Base-by-base conservation (phyloP, 2,888 invertebrate species). In the Agonopterix subpropinquella region DNA sequence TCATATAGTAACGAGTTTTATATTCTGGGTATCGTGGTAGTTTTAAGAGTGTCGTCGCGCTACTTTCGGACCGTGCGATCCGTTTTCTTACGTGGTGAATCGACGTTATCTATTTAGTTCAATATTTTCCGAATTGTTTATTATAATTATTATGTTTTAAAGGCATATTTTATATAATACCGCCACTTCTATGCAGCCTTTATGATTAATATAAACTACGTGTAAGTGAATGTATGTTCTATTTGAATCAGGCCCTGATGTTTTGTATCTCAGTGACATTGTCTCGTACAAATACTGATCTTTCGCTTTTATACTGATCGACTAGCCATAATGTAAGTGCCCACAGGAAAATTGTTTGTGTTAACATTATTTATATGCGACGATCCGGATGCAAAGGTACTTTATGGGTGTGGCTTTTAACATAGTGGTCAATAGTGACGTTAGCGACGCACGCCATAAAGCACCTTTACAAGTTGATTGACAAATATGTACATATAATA, bases 401-500 rank as follows among this genome's bases (percentile, higher is more conserved):
- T 28, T 28, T 28, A 41, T 41, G 11, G 52, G 52, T 55, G 48
- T 53, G 53, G 54, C 18, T 18, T 4, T 18, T 18, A 18, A 18
- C 7, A 28, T 7, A 28, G 28, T 5, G 7, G 28, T 28, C 7
- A 28, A 28, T 7, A 28, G 5, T 7, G 28, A 28, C 28, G 5
- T 28, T 4, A 28, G 28, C 28, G 28, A 28, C 5, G 28, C 28
- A 5, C 28, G 28, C 5, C 28, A 28, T 28, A 28, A 28, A 28
- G 28, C 28, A 28, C 28, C 28, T 28, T 28, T 28, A 28, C 28
- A 28, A 5, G 28, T 28, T 28, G 28, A 28, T 28, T 28, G 7
- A 28, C 28, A 28, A 28, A 5, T 28, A 28, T 64, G 59, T 59
- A 62, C 56, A 57, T 59, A 57, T 59, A 58, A 55, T 58, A 56